These are phyloP conservation scores for Cnemophilus loriae DNA, from an alignment of 2,113 vertebrate genomes.

Conservation along the genomic window DNA sequence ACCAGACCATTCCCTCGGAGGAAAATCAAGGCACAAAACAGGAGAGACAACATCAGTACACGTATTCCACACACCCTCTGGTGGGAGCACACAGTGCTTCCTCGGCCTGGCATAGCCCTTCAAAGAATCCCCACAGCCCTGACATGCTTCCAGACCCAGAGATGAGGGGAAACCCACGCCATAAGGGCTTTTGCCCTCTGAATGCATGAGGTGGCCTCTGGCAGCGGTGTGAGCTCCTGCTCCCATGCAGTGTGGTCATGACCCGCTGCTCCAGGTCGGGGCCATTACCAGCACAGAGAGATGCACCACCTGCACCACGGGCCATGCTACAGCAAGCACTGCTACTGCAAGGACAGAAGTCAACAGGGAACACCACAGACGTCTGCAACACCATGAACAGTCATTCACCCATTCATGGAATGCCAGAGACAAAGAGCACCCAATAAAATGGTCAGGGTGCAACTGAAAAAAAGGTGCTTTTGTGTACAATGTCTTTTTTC, in stretches of 20 bases:
- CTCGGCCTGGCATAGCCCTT: background rate
- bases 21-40: background rate
- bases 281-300: background rate
- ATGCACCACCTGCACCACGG: background rate
- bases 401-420: background rate
- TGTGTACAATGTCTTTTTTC: background rate
- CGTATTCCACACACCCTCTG: background rate
- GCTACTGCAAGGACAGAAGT: background rate
- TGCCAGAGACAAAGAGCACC: background rate
- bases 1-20: background rate
- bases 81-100: background rate
- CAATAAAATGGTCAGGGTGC: background rate
- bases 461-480: background rate
- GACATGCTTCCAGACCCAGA: background rate
- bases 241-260: rapidly evolving
- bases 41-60: background rate
- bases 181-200: background rate
- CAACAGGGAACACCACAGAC: background rate
- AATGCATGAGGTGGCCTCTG: background rate
- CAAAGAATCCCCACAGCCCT: background rate
- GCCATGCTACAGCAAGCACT: background rate
- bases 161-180: background rate
- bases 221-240: background rate
- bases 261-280: background rate
- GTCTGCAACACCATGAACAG: background rate